Evolutionary conservation across 1,140 invertebrate genomes (phyloP).

Genomic region (Ceratina calcarata): DNA sequence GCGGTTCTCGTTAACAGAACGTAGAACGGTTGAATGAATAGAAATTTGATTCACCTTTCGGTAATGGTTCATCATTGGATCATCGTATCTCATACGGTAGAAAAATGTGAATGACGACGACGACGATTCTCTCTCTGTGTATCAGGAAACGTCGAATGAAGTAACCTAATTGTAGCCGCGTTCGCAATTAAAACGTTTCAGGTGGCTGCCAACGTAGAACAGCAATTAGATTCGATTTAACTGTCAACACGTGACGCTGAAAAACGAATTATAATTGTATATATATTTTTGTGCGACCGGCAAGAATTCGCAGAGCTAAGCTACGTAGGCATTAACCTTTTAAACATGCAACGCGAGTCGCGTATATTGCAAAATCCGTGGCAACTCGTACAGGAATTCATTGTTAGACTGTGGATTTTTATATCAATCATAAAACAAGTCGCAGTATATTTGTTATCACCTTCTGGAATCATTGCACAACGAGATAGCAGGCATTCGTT

Average conservation of each 20-base stretch:
- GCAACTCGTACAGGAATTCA: background rate
- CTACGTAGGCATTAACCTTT: slow-evolving; percentile 1
- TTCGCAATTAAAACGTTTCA: background rate
- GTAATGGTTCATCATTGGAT: slow-evolving; percentile 14
- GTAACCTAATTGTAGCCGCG: slow-evolving; percentile 1
- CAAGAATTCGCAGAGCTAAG: no score
- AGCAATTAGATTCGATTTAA: no score
- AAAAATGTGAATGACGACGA: slow-evolving; percentile 45
- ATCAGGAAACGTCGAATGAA: slow-evolving; percentile 13
- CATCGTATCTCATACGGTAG: slow-evolving; percentile 16
- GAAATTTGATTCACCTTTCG: slow-evolving; percentile 1
- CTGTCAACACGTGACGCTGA: no score
- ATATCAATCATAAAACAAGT: no score
- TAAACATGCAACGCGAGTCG: background rate
- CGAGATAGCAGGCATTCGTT: no score
- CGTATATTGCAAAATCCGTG: background rate
- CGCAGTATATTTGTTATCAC: no score
- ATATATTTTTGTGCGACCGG: no score
- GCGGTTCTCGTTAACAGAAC: no score
- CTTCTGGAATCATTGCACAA: no score
- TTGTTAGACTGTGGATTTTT: no score
- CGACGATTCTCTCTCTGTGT: no score
- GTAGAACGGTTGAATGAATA: slow-evolving; percentile 12
- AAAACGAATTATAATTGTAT: no score
- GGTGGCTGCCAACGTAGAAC: background rate